These are phyloP conservation scores for Penaeus chinensis DNA, from an alignment of 1,140 invertebrate genomes.

Conservation along the genomic window DNA sequence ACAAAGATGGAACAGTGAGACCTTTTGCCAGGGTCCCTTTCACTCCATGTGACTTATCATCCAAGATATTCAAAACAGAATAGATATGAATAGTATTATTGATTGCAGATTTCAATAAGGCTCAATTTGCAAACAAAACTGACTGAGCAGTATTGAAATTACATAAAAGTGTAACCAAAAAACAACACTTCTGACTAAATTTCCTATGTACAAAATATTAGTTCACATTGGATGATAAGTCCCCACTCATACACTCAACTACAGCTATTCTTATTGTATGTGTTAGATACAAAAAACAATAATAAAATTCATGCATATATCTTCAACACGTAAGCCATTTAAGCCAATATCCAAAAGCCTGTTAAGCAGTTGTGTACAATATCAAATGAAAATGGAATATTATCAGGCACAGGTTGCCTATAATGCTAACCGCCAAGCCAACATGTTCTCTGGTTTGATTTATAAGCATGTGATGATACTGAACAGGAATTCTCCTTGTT, in stretches of 20 bases:
- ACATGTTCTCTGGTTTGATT: no score
- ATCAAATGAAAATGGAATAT: no score
- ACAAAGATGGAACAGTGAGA: slow-evolving; percentile 63
- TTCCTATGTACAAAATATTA: no score
- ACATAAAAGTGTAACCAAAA: no score
- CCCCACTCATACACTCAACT: slow-evolving; percentile 58
- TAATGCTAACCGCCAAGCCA: no score
- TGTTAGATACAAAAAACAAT: slow-evolving; percentile 43
- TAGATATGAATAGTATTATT: no score
- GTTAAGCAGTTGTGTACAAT: no score
- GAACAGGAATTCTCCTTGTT: no score
- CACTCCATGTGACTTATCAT: slow-evolving; percentile 58
- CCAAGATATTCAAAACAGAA: slow-evolving; percentile 21
- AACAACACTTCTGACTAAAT: no score
- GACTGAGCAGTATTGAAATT: no score
- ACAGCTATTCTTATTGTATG: slow-evolving; percentile 46
- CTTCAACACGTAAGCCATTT: slow-evolving; percentile 21
- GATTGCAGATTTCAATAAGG: not conserved
- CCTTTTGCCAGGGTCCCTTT: slow-evolving; percentile 64
- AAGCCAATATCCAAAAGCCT: not conserved
- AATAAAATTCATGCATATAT: slow-evolving; percentile 39
- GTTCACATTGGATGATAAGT: slow-evolving; percentile 53
- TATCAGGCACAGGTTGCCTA: no score
- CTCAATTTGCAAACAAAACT: slow-evolving; percentile 3
- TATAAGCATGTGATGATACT: no score